A percentile compares a stretch with the other conserved stretches of the same genome.
phyloP scores from a whole-genome alignment of 2,888 invertebrate species.

The Hymenopus coronatus region DNA sequence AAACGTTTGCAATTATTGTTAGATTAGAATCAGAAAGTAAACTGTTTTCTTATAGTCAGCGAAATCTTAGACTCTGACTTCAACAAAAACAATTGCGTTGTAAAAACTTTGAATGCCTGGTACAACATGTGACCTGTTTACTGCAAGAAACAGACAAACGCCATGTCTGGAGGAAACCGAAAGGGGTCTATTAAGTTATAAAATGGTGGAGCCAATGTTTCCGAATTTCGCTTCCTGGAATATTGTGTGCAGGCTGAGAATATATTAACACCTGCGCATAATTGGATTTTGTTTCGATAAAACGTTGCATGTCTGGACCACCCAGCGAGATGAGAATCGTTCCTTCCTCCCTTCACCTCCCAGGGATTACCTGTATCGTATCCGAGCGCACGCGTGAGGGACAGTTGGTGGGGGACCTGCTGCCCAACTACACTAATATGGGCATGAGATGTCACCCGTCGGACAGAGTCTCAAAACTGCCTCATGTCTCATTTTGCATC shows the following conservation, averaged over 20 bases:
- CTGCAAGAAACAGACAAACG: background rate
- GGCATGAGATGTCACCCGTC: background rate
- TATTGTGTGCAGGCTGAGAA: background rate
- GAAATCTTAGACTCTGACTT: background rate
- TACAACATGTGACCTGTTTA: background rate
- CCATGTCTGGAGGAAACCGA: background rate
- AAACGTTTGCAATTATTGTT: no score
- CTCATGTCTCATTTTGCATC: no score
- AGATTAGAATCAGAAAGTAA: no score
- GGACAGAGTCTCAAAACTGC: no score
- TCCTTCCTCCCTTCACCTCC: background rate
- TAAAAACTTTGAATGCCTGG: background rate
- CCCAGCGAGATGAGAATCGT: background rate
- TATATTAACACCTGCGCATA: background rate
- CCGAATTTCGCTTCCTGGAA: background rate
- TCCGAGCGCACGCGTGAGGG: background rate
- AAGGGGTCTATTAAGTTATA: background rate
- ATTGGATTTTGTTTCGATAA: background rate
- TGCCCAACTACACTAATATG: background rate
- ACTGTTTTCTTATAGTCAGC: no score
- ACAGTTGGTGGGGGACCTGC: background rate
- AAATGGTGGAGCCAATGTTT: background rate
- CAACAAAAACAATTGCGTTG: background rate
- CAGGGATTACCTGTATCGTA: background rate
- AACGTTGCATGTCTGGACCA: background rate